Percentiles rank a stretch among this genome's conserved stretches.
These are phyloP conservation scores for Scalopus aquaticus DNA, from an alignment of 2,113 vertebrate genomes.

Conservation along the genomic window DNA sequence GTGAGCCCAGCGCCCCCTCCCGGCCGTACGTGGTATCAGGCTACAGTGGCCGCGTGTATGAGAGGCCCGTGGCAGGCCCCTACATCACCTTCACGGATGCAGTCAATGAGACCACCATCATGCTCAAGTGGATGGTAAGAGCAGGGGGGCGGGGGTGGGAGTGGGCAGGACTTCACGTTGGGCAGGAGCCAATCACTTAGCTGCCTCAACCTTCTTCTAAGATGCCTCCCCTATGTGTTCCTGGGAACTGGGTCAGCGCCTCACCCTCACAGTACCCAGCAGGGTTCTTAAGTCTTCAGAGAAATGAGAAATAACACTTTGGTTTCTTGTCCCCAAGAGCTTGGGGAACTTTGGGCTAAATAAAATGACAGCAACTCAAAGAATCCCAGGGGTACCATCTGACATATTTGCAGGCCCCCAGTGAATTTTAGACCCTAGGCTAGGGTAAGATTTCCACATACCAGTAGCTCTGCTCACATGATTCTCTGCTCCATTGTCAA, in stretches of 20 bases:
- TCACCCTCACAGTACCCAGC: neutral
- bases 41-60: slow-evolving; percentile 88
- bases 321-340: slow-evolving; percentile 1
- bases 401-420: neutral
- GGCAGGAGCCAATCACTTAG: neutral
- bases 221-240: neutral
- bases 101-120: slow-evolving; percentile 97
- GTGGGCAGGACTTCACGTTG: neutral
- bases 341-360: neutral
- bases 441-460: neutral
- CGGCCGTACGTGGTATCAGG: slow-evolving; percentile 94
- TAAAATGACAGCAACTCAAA: neutral
- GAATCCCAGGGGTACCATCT: neutral
- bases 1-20: slow-evolving; percentile 94
- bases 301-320: slow-evolving; percentile 21
- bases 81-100: slow-evolving; percentile 99
- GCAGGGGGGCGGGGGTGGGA: accelerated
- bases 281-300: neutral
- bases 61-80: slow-evolving; percentile 93
- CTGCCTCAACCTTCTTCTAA: neutral
- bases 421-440: neutral
- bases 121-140: slow-evolving; percentile 98
- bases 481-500: neutral
- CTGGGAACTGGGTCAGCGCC: neutral
- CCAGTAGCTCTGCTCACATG: neutral